Percentiles rank a stretch among this genome's conserved stretches.
phyloP scores from a whole-genome alignment of 1,140 invertebrate genomes.

The Drosophila sproati region DNA sequence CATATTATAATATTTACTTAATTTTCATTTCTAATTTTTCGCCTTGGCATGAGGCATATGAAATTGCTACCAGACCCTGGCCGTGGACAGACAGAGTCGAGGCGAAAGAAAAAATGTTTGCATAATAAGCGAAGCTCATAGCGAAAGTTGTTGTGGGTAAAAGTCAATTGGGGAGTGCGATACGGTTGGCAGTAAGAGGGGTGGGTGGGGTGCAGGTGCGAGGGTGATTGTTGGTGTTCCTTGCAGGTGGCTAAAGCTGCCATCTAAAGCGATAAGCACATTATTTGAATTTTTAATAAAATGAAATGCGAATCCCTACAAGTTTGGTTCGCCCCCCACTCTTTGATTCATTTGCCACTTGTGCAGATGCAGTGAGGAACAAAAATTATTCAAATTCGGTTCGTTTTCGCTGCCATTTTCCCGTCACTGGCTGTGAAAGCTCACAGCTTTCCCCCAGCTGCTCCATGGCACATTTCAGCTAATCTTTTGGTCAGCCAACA shows the following conservation, averaged over 20 bases:
- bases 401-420: slow-evolving; percentile 72
- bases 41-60: slow-evolving; percentile 58
- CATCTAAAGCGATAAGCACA: slow-evolving; percentile 78
- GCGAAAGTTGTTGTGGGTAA: slow-evolving; percentile 56
- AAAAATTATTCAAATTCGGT: slow-evolving; percentile 74
- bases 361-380: slow-evolving; percentile 34
- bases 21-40: slow-evolving; percentile 82
- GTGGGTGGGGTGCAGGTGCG: neutral
- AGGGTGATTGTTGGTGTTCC: slow-evolving; percentile 26
- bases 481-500: slow-evolving; percentile 77
- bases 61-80: slow-evolving; percentile 64
- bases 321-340: slow-evolving; percentile 25
- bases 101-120: slow-evolving; percentile 49
- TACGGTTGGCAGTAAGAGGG: neutral
- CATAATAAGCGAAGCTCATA: slow-evolving; percentile 72
- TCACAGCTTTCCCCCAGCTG: slow-evolving; percentile 62
- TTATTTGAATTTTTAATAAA: slow-evolving; percentile 83
- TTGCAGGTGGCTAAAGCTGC: slow-evolving; percentile 73
- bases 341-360: slow-evolving; percentile 55
- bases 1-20: slow-evolving; percentile 84
- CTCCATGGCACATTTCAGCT: slow-evolving; percentile 46
- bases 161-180: slow-evolving; percentile 54
- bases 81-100: slow-evolving; percentile 25
- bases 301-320: slow-evolving; percentile 73
- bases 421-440: slow-evolving; percentile 78